These are phyloP conservation scores for Varanus komodoensis DNA, from an alignment of 2,113 vertebrate genomes.

Conservation along the genomic window DNA sequence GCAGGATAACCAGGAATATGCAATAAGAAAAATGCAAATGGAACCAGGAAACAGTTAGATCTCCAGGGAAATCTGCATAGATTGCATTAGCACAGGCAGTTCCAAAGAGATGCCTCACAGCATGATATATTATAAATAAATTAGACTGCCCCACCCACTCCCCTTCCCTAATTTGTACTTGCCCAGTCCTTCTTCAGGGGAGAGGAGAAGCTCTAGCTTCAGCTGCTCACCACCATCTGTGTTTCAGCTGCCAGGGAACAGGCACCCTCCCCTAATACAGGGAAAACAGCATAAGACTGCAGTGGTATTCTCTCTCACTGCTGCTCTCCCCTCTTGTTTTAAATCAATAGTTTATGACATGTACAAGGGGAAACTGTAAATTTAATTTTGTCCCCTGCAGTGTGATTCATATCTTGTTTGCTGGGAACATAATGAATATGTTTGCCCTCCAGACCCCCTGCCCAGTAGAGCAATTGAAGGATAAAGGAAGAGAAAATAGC, in stretches of 20 bases:
- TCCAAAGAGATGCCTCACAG: not conserved
- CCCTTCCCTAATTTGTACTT: not conserved
- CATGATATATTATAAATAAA: slow-evolving; percentile 1
- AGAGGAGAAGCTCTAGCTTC: not conserved
- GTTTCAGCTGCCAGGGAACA: slow-evolving; percentile 36
- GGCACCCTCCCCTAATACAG: slow-evolving; percentile 33
- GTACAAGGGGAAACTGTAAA: slow-evolving; percentile 82
- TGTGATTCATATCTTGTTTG: slow-evolving; percentile 80
- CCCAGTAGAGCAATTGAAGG: slow-evolving; percentile 77
- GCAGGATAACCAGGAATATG: not conserved
- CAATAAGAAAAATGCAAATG: not conserved
- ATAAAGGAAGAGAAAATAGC: slow-evolving; percentile 78
- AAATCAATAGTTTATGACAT: slow-evolving; percentile 85
- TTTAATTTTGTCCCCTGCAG: slow-evolving; percentile 83
- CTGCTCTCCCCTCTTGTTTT: slow-evolving; percentile 72
- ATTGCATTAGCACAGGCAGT: not conserved
- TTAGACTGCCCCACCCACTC: not conserved
- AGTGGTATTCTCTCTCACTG: slow-evolving; percentile 57
- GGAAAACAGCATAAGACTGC: slow-evolving; percentile 28
- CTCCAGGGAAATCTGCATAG: not conserved
- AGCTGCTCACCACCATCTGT: not conserved
- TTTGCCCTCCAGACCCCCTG: slow-evolving; percentile 79
- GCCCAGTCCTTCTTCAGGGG: not conserved
- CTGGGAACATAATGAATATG: slow-evolving; percentile 80
- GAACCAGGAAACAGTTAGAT: not conserved